Percentiles rank a stretch among this genome's conserved stretches.
These are phyloP conservation scores for Drosophila fulvimacula DNA, from an alignment of 2,888 invertebrate species.

Conservation along the genomic window DNA sequence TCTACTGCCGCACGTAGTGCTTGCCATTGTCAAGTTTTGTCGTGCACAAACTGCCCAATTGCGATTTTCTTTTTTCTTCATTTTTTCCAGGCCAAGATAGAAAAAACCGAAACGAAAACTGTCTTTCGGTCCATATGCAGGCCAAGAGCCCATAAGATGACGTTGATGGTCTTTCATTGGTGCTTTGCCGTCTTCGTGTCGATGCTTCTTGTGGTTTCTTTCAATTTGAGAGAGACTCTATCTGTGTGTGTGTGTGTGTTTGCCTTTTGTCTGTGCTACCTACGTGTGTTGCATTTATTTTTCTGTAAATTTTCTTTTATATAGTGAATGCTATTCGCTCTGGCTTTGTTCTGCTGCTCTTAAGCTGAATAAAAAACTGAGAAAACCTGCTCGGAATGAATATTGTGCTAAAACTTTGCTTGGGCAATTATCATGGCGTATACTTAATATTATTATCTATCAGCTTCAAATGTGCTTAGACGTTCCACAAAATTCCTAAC, in stretches of 20 bases:
- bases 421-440: background rate
- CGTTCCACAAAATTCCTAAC: too few relatives aligned
- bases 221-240: constrained; percentile 31
- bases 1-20: constrained; percentile 31
- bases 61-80: background rate
- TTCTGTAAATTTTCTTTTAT: constrained; percentile 15
- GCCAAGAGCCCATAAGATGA: constrained; percentile 52
- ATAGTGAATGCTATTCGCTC: constrained; percentile 11
- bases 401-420: background rate
- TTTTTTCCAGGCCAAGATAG: constrained; percentile 39
- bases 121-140: constrained; percentile 24
- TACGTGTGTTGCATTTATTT: constrained; percentile 53
- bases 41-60: constrained; percentile 52
- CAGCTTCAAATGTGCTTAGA: background rate
- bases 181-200: constrained; percentile 50
- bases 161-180: constrained; percentile 72
- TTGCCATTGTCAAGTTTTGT: constrained; percentile 55
- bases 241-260: constrained; percentile 21
- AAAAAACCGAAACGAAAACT: background rate
- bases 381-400: background rate
- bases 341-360: constrained; percentile 28
- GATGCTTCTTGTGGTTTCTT: constrained; percentile 45
- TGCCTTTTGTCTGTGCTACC: constrained; percentile 20
- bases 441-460: background rate
- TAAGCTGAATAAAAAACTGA: constrained; percentile 15